Conservation (phyloP, 2,797 vertebrate species). For the Anabas testudineus region DNA sequence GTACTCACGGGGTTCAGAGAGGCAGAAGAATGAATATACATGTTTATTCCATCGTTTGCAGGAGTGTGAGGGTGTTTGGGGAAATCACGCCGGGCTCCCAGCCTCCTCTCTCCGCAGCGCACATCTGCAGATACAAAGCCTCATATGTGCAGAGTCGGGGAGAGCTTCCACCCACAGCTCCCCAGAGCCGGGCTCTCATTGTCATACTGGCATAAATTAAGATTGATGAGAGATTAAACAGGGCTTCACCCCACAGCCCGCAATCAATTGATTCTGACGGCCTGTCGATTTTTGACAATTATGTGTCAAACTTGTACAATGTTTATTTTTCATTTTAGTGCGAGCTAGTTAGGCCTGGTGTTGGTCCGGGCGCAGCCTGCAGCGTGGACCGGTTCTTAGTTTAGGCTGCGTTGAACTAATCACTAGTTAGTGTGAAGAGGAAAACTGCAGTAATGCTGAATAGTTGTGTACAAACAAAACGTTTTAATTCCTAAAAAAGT, state of each 20-base stretch:
- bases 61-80: conserved; percentile 85
- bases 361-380: background rate
- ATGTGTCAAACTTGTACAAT: conserved; percentile 39
- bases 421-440: background rate
- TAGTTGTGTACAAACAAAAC: too few relatives aligned
- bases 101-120: conserved; percentile 45
- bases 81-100: conserved; percentile 89
- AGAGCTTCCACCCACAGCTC: conserved; percentile 88
- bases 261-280: conserved; percentile 89
- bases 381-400: background rate
- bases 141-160: conserved; percentile 86
- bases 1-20: conserved; percentile 85
- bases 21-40: conserved; percentile 87
- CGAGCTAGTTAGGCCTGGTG: background rate
- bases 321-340: conserved; percentile 4
- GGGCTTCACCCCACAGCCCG: conserved; percentile 83
- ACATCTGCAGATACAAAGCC: conserved; percentile 74
- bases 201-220: conserved; percentile 98
- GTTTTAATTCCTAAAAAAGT: background rate
- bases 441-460: background rate
- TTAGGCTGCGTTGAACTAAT: background rate
- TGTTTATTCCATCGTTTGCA: conserved; percentile 90
- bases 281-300: conserved; percentile 88
- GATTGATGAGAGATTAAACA: conserved; percentile 98
- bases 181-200: conserved; percentile 89